A percentile compares a stretch with the other conserved stretches of the same genome.
These are phyloP conservation scores for Sakesphorus luctuosus DNA, from an alignment of 2,113 vertebrate genomes.

Conservation along the genomic window DNA sequence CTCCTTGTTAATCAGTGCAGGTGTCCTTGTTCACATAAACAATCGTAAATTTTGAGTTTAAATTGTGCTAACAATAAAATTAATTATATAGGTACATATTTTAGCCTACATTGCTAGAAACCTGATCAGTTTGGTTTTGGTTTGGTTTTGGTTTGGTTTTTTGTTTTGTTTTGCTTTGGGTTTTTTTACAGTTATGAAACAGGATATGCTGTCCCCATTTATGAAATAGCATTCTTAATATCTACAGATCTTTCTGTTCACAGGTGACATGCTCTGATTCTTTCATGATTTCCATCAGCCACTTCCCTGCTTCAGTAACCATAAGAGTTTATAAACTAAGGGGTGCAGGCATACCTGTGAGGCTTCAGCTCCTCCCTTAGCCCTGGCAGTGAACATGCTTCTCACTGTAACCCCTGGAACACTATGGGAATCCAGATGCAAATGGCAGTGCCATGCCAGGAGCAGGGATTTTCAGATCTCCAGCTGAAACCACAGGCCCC, in stretches of 20 bases:
- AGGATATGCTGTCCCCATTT: background rate
- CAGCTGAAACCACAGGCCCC: background rate
- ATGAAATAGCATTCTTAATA: background rate
- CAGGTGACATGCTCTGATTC: background rate
- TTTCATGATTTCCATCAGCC: background rate
- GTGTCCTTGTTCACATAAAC: background rate
- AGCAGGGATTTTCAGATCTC: background rate
- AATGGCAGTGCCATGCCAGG: background rate
- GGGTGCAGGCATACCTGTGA: background rate
- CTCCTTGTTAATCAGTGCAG: background rate
- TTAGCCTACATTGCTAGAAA: background rate
- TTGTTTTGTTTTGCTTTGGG: background rate
- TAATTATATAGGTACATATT: background rate
- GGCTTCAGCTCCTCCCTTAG: background rate
- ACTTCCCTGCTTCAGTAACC: background rate
- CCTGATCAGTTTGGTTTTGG: background rate
- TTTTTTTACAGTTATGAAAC: background rate
- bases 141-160: no score
- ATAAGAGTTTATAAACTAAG: background rate
- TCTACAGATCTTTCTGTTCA: background rate
- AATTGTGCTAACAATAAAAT: background rate
- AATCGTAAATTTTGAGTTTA: background rate
- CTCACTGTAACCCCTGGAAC: background rate
- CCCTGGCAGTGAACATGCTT: background rate
- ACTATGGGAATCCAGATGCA: background rate